These are phyloP conservation scores for Arctocebus calabarensis DNA, from an alignment of 2,797 vertebrate species.

Conservation along the genomic window DNA sequence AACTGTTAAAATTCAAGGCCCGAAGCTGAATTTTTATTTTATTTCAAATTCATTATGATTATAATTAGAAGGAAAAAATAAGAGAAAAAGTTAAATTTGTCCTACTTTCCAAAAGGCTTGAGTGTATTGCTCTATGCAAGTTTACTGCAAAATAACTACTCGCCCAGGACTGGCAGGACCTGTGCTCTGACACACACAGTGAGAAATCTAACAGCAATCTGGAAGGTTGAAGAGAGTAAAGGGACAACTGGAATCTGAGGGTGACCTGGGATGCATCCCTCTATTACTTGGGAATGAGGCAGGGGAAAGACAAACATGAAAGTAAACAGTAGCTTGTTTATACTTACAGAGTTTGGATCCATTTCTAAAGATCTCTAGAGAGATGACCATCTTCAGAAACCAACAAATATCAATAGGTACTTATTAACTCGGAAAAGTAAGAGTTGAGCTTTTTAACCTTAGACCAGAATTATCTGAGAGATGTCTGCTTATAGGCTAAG, in stretches of 20 bases:
- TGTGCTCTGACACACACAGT: background rate
- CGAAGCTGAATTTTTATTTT: background rate
- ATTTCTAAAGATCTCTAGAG: conserved; percentile 1
- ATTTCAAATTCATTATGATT: conserved; percentile 22
- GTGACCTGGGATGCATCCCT: background rate
- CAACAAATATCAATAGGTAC: background rate
- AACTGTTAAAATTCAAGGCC: background rate
- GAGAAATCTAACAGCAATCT: background rate
- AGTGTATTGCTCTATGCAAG: background rate
- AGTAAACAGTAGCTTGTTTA: background rate
- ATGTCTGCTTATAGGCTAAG: background rate
- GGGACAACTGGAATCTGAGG: background rate
- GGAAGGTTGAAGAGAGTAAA: background rate
- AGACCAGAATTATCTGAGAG: background rate
- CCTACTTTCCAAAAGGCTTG: background rate
- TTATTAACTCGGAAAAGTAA: background rate
- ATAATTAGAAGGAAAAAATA: background rate
- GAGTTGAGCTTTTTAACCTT: background rate
- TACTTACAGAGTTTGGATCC: background rate
- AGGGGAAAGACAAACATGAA: background rate
- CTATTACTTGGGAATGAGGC: background rate
- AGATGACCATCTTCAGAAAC: background rate
- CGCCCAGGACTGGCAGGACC: background rate
- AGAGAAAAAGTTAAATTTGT: background rate
- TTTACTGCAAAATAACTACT: background rate